phyloP scores from a whole-genome alignment of 2,888 invertebrate genomes.

The Apamea sordens region DNA sequence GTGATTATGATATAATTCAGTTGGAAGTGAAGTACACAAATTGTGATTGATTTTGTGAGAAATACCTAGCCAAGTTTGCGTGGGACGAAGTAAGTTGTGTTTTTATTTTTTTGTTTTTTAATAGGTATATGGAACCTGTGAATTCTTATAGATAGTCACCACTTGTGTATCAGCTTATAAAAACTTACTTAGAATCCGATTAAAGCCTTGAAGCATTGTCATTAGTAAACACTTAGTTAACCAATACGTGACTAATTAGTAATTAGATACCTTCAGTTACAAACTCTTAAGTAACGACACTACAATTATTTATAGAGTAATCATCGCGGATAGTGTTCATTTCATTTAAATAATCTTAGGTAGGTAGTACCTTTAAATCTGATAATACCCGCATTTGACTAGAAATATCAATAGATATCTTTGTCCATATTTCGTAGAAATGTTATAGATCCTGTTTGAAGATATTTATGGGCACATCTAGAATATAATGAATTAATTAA shows the following conservation, averaged over 20 bases:
- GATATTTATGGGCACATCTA: slow-evolving; percentile 28
- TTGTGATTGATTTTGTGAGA: slow-evolving; percentile 40
- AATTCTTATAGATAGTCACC: neutral
- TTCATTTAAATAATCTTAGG: neutral
- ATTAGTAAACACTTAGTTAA: slow-evolving; percentile 11
- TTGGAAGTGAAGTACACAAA: slow-evolving; percentile 35
- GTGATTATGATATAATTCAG: slow-evolving; percentile 40
- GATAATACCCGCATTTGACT: slow-evolving; percentile 8
- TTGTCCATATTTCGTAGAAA: neutral
- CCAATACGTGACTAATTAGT: slow-evolving; percentile 3
- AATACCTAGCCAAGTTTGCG: slow-evolving; percentile 43
- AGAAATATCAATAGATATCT: neutral
- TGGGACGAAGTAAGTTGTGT: slow-evolving; percentile 48
- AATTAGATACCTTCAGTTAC: neutral
- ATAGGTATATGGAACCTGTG: neutral
- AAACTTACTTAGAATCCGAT: neutral
- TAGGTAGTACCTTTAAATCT: neutral
- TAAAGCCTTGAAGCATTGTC: neutral
- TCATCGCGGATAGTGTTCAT: neutral
- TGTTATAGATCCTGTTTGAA: slow-evolving; percentile 31
- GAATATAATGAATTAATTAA: slow-evolving; percentile 58
- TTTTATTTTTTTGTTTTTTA: slow-evolving; percentile 8
- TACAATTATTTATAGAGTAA: neutral
- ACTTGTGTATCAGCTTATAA: neutral
- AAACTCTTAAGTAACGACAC: neutral